Base-by-base conservation (phyloP, 2,888 invertebrate species). In the Eupithecia pulchellata region DNA sequence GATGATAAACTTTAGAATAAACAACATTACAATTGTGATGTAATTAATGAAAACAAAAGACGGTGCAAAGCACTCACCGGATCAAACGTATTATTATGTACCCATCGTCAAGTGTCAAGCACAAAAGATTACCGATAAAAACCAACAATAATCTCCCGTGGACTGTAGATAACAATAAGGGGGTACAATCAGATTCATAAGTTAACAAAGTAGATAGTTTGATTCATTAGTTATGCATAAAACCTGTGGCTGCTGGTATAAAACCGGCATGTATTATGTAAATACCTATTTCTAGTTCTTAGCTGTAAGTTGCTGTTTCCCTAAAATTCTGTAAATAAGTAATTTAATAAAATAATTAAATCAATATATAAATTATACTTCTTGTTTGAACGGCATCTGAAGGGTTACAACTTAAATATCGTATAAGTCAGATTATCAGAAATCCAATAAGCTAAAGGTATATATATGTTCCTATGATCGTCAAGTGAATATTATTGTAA, bases 61-160 rank as follows among this genome's bases (percentile, higher is more conserved):
- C 14, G 17, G n/a, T 32, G 36, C 13, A 9, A 34, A 34, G 11
- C 20, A 61, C n/a, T 14, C 14, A 20, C 30, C 34, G 25, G 20
- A 34, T 36, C 25, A 36, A 34, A 36, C 36, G 61, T 25, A 61
- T 61, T 25, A 61, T 61, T 61, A 36, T 1, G 58, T 60, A 32
- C 25, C 34, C 72, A 75, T 79, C 77, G 79, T 77, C 76, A 82
- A 84, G 78, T 82, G 82, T 79, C 78, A 76, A 77, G 80, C 76
- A 82, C 75, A 75, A 78, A 77, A 79, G 82, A 85, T 83, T 77
- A 78, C 77, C 79, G 84, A 85, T 85, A 87, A 84, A 83, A 83
- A 84, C 77, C 79, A 81, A 88, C 86, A 87, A 89, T 86, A 86
- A 87, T 83, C 79, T 81, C 84, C 84, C 69, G 71, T 58, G 63